These are phyloP conservation scores for Scrobipalpa atriplicella DNA, from an alignment of 2,888 invertebrate species.

Conservation along the genomic window DNA sequence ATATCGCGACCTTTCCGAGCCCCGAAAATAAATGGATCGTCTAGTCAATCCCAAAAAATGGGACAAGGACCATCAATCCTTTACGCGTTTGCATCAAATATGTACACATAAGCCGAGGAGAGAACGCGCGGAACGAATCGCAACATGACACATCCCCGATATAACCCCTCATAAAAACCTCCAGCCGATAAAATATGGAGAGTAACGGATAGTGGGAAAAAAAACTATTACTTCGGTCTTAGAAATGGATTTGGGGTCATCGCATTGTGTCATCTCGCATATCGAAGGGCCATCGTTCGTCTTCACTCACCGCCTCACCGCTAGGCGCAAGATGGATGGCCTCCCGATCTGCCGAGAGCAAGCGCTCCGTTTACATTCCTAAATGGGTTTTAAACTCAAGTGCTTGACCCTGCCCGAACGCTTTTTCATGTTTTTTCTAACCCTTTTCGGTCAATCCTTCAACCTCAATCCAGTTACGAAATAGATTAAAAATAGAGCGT, in stretches of 20 bases:
- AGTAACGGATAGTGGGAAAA: slow-evolving; percentile 59
- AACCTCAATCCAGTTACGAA: slow-evolving; percentile 24
- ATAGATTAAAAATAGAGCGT: slow-evolving; percentile 16
- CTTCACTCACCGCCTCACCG: slow-evolving; percentile 42
- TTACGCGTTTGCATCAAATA: slow-evolving; percentile 68
- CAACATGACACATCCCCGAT: slow-evolving; percentile 66
- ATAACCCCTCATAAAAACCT: slow-evolving; percentile 70
- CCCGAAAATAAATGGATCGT: slow-evolving; percentile 57
- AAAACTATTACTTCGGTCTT: slow-evolving; percentile 67
- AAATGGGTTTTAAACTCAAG: slow-evolving; percentile 63
- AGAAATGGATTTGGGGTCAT: slow-evolving; percentile 73
- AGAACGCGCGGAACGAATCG: slow-evolving; percentile 52
- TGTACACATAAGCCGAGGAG: slow-evolving; percentile 59
- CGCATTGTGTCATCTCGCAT: slow-evolving; percentile 75
- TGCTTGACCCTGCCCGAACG: slow-evolving; percentile 36
- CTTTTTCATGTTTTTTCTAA: slow-evolving; percentile 15
- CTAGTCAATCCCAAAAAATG: slow-evolving; percentile 55
- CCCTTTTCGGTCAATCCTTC: slow-evolving; percentile 34
- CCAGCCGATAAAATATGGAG: slow-evolving; percentile 69
- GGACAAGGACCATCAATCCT: slow-evolving; percentile 67
- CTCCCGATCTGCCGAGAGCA: slow-evolving; percentile 30
- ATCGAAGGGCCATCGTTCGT: slow-evolving; percentile 69
- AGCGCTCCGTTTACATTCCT: slow-evolving; percentile 57
- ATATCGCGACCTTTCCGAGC: slow-evolving; percentile 20
- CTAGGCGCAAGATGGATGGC: slow-evolving; percentile 23